Evolutionary conservation across 2,113 vertebrate genomes (phyloP), one percentile per base, ranked within the genome.

Genomic region (Pygoscelis antarcticus): DNA sequence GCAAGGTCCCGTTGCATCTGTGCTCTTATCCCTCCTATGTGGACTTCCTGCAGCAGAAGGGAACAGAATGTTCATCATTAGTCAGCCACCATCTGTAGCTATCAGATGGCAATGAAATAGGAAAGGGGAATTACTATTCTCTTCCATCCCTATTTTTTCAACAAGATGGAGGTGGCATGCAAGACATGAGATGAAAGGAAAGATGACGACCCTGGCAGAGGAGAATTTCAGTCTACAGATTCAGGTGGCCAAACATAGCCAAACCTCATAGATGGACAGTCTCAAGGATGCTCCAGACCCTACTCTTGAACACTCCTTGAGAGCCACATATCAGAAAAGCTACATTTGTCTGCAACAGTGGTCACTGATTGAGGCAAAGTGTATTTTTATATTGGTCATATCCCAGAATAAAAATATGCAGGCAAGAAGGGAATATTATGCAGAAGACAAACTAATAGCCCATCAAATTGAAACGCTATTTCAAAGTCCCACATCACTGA

Each of bases 41-140:
- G 74, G 81, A 76, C 81, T 95, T 96, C 92, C 90, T 90, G 78
- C 23, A 94, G 58, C 92, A 90, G 16, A 36, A 85, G 44, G 70
- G 92, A 95, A 93, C 93, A 83, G 92, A 87, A 89, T 47, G 92
- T 83, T 85, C 93, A 76, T 40, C 78, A 18, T 88, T 65, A 85
- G 70, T 71, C 87, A 87, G 62, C 11, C 84, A 83, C 95, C 82
- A 96, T 95, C 93, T 94, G 93, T 13, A 77, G 78, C 90, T 77
- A 49, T 96, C 87, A 95, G 81, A 95, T 77, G 82, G 82, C 66
- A 77, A 14, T 21, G 36, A 62, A 85, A 70, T 40, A 49, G 42
- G 12, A 74, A 22, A 88, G 29, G 11, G 32, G 47, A 91, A 11
- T 36, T 86, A 22, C 66, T 75, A 15, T 70, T 75, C 55, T 76